These are phyloP conservation scores for Linnaemya vulpina DNA, from an alignment of 2,888 invertebrate species.

Conservation along the genomic window DNA sequence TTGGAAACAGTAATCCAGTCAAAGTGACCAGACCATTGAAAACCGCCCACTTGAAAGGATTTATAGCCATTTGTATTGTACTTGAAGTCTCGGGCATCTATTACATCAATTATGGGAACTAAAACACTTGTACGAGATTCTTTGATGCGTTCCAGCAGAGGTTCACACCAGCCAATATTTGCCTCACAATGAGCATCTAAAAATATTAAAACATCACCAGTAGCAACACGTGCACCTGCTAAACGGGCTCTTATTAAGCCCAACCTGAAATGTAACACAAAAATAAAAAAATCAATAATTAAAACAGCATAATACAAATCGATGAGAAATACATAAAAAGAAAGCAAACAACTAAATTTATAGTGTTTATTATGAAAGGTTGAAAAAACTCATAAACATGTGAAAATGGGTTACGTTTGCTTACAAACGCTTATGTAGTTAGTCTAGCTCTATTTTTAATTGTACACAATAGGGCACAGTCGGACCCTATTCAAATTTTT, in stretches of 20 bases:
- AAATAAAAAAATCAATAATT: conserved; percentile 23
- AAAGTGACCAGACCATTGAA: conserved; percentile 93
- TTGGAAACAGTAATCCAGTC: conserved; percentile 89
- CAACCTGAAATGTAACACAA: conserved; percentile 83
- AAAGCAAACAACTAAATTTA: conserved; percentile 19
- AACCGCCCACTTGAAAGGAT: conserved; percentile 83
- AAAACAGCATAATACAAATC: background rate
- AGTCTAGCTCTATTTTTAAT: background rate
- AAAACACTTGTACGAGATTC: conserved; percentile 91
- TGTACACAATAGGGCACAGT: background rate
- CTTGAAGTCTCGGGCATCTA: conserved; percentile 86
- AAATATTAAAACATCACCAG: conserved; percentile 92
- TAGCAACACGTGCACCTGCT: conserved; percentile 92
- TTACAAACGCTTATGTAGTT: background rate
- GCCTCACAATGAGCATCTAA: conserved; percentile 96
- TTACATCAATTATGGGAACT: conserved; percentile 97
- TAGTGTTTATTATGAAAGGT: conserved; percentile 30
- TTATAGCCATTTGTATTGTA: conserved; percentile 83
- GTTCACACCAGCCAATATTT: conserved; percentile 92
- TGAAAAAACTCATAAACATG: conserved; percentile 46
- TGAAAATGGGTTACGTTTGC: background rate
- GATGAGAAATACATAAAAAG: conserved; percentile 8
- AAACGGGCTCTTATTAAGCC: conserved; percentile 96
- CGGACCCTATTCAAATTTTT: background rate
- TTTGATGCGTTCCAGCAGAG: conserved; percentile 92